Conservation (phyloP, 2,797 vertebrate species). For the Nothura maculosa region DNA sequence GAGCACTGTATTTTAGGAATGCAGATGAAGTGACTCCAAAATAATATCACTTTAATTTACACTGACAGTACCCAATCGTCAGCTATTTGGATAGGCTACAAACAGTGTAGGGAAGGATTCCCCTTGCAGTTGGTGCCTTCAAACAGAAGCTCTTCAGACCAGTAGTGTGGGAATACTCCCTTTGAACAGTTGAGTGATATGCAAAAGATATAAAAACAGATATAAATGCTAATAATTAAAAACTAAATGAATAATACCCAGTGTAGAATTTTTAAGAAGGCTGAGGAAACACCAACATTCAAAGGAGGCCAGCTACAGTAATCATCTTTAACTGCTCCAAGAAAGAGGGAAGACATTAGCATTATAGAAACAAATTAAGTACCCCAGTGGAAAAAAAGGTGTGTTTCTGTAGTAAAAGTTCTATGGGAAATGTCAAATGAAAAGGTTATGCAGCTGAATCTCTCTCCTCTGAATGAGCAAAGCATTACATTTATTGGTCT, state of each 20-base stretch:
- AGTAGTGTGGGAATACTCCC: constrained; percentile 67
- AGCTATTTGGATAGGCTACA: constrained; percentile 58
- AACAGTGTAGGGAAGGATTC: constrained; percentile 44
- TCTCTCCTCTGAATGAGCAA: constrained; percentile 10
- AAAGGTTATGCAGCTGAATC: constrained; percentile 30
- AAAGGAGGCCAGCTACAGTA: constrained; percentile 51
- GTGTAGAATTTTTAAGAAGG: constrained; percentile 69
- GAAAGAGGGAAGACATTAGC: constrained; percentile 30
- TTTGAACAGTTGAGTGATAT: constrained; percentile 78
- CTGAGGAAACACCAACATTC: constrained; percentile 65
- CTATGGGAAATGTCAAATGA: constrained; percentile 17
- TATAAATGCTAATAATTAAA: constrained; percentile 82
- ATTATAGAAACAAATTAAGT: constrained; percentile 49
- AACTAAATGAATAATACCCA: constrained; percentile 78
- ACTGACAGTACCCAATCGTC: constrained; percentile 45
- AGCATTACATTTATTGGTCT: constrained; percentile 41
- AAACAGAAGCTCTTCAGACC: constrained; percentile 70
- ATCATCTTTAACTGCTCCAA: constrained; percentile 11
- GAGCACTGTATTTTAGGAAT: constrained; percentile 66
- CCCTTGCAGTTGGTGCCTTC: constrained; percentile 29
- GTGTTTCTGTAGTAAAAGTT: constrained; percentile 20
- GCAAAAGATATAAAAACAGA: constrained; percentile 73
- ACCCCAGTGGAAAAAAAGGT: not conserved
- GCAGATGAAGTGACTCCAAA: constrained; percentile 59
- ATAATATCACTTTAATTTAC: constrained; percentile 51